phyloP scores from a whole-genome alignment of 1,140 invertebrate species.

The Megalonaias nervosa region DNA sequence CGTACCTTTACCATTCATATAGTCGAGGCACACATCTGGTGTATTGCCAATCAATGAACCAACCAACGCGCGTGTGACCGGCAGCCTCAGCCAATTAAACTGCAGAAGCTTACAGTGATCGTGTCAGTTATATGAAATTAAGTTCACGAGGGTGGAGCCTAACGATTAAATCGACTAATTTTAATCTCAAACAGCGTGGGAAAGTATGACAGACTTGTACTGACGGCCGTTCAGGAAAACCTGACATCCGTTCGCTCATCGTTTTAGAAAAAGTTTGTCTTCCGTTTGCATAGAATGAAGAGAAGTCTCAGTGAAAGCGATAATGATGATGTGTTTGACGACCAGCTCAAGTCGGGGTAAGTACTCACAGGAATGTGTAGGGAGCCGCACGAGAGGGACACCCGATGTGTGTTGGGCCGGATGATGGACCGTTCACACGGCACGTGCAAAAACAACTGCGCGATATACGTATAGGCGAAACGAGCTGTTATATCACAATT shows the following conservation, averaged over 20 bases:
- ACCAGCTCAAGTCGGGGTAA: conserved; percentile 71
- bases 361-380: conserved; percentile 28
- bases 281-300: conserved; percentile 63
- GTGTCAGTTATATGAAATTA: conserved; percentile 36
- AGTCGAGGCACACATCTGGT: conserved; percentile 7
- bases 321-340: conserved; percentile 70
- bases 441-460: too few species aligned
- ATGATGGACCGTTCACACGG: too few species aligned
- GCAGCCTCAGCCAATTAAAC: conserved; percentile 47
- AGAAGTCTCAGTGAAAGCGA: conserved; percentile 71
- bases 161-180: conserved; percentile 20
- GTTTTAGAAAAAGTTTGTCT: conserved; percentile 15
- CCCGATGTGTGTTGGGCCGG: too few species aligned
- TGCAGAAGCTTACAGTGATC: conserved; percentile 33
- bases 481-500: too few species aligned
- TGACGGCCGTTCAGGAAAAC: conserved; percentile 48
- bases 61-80: conserved; percentile 29
- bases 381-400: too few species aligned
- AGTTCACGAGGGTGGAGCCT: conserved; percentile 43
- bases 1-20: background rate
- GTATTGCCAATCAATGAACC: conserved; percentile 1
- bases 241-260: conserved; percentile 33
- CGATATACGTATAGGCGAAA: too few species aligned
- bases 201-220: conserved; percentile 39
- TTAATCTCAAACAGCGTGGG: conserved; percentile 41